Conservation (phyloP, 2,113 vertebrate genomes). For the Thamnophis sirtalis region DNA sequence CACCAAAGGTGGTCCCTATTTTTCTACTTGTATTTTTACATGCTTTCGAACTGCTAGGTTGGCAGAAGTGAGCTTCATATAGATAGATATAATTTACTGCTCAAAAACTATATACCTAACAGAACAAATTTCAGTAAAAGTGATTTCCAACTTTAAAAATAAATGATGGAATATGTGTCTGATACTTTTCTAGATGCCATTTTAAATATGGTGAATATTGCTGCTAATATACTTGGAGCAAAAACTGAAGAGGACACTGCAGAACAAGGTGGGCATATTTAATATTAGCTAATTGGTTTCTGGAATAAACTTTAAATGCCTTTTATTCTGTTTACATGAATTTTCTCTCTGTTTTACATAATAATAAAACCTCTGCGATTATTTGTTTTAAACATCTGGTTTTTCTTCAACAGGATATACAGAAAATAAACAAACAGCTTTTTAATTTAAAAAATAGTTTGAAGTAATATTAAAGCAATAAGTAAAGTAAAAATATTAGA, state of each 20-base stretch:
- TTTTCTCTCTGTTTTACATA: not conserved
- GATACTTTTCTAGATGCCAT: slow-evolving; percentile 84
- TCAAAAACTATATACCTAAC: not conserved
- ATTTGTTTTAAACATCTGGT: not conserved
- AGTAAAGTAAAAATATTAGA: not conserved
- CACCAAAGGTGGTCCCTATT: too few species aligned
- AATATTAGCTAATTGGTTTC: not conserved
- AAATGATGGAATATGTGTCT: not conserved
- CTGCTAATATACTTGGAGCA: slow-evolving; percentile 94
- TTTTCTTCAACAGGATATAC: not conserved
- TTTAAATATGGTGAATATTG: slow-evolving; percentile 97
- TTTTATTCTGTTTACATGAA: not conserved
- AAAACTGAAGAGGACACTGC: slow-evolving; percentile 78
- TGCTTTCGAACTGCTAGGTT: too few species aligned
- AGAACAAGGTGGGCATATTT: slow-evolving; percentile 74
- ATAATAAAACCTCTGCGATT: not conserved
- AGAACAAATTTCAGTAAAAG: not conserved
- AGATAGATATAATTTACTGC: not conserved
- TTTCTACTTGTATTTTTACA: too few species aligned
- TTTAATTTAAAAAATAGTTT: not conserved
- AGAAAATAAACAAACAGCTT: not conserved
- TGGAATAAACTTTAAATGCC: not conserved
- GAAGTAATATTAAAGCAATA: too few species aligned
- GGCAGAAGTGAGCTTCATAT: not conserved
- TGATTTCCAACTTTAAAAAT: not conserved